Percentiles rank a stretch among this genome's conserved stretches.
Conservation (phyloP, 2,797 vertebrate species). For the Salmo trutta region DNA sequence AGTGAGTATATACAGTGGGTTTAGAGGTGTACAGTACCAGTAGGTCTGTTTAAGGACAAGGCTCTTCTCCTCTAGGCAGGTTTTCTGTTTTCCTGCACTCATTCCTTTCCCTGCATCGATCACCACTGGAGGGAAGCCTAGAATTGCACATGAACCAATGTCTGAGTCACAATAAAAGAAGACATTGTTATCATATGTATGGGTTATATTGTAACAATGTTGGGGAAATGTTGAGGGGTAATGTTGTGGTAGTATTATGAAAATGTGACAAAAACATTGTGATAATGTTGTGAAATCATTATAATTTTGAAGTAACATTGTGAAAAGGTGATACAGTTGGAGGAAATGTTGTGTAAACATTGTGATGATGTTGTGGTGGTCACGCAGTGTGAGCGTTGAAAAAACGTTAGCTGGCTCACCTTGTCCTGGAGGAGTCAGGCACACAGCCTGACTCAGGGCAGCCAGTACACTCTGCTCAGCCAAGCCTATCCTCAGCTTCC, state of each 20-base stretch:
- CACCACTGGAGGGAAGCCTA: conserved; percentile 79
- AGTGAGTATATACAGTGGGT: not conserved
- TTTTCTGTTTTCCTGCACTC: conserved; percentile 79
- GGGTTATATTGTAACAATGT: not conserved
- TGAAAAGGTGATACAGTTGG: not conserved
- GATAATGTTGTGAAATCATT: not conserved
- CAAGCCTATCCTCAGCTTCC: conserved; percentile 89
- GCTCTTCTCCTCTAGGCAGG: conserved; percentile 84
- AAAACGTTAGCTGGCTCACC: conserved; percentile 66
- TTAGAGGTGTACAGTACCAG: conserved; percentile 68
- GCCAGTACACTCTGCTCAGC: conserved; percentile 88
- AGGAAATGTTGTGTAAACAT: not conserved
- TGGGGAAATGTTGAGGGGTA: not conserved
- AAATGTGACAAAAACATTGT: not conserved
- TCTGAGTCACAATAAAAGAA: conserved; percentile 37
- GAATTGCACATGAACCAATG: not conserved
- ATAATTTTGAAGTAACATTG: conserved; percentile 4
- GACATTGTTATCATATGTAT: not conserved
- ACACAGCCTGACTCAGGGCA: conserved; percentile 84
- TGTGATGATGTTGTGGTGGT: not conserved
- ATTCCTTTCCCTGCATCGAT: conserved; percentile 84
- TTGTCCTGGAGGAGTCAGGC: conserved; percentile 86
- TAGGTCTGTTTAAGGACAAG: conserved; percentile 87
- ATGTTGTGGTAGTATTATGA: not conserved
- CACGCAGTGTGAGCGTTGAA: not conserved